Conservation (phyloP, 1,140 invertebrate genomes). For the Marisa cornuarietis region DNA sequence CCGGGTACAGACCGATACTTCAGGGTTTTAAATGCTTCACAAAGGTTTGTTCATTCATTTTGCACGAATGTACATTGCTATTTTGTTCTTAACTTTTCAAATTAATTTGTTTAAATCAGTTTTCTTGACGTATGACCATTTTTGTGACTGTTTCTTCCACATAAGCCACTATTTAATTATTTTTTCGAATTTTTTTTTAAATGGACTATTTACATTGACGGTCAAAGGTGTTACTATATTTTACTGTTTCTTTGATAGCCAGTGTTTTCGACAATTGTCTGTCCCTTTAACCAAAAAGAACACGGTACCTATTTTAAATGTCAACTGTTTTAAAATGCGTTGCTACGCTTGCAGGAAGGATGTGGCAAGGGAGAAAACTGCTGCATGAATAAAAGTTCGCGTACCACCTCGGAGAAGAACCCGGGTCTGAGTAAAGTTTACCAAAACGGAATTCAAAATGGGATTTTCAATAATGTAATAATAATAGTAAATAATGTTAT, state of each 20-base stretch:
- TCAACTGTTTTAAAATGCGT: not conserved
- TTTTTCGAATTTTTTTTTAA: too few species aligned
- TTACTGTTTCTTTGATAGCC: not conserved
- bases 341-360: slow-evolving; percentile 33
- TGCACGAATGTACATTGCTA: too few species aligned
- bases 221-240: too few species aligned
- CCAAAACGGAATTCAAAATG: not conserved
- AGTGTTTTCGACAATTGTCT: not conserved
- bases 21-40: slow-evolving; percentile 61
- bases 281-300: not conserved
- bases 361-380: slow-evolving; percentile 57
- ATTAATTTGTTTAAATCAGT: too few species aligned
- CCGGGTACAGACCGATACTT: slow-evolving; percentile 64
- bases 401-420: too few species aligned
- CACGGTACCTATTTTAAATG: not conserved
- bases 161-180: too few species aligned
- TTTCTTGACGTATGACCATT: too few species aligned
- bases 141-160: too few species aligned
- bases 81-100: too few species aligned
- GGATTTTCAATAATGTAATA: not conserved
- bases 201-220: too few species aligned
- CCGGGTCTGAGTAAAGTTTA: too few species aligned
- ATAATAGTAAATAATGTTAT: too few species aligned
- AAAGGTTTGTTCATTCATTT: slow-evolving; percentile 31
- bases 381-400: slow-evolving; percentile 38